These are phyloP conservation scores for Tragelaphus strepsiceros DNA, from an alignment of 2,113 vertebrate genomes.

Conservation along the genomic window DNA sequence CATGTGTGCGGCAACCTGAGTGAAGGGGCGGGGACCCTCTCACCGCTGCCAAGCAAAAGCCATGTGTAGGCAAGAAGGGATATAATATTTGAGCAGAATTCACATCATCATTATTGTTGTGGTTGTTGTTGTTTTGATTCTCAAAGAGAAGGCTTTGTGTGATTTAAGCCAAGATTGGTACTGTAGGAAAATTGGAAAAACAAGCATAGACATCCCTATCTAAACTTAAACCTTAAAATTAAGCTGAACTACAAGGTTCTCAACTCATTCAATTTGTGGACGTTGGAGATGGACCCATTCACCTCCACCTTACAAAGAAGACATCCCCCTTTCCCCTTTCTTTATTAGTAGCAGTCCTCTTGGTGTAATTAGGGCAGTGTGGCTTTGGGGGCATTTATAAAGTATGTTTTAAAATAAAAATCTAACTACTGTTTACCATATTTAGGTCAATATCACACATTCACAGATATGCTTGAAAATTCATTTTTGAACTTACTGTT, in stretches of 20 bases:
- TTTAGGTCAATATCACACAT: neutral
- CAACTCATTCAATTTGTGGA: neutral
- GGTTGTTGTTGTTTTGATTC: neutral
- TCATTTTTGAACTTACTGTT: constrained; percentile 1
- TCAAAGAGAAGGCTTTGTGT: neutral
- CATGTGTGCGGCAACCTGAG: neutral
- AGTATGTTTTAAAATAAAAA: neutral
- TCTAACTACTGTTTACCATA: neutral
- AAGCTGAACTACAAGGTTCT: neutral
- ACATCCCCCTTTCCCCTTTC: neutral
- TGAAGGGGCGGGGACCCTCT: neutral
- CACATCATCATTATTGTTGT: neutral
- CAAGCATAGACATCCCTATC: neutral
- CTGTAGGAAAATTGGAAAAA: neutral
- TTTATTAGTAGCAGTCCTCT: neutral
- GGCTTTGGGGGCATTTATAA: neutral
- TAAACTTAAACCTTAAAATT: constrained; percentile 1
- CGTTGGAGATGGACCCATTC: neutral
- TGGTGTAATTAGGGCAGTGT: neutral
- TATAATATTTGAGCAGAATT: neutral
- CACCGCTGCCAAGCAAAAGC: neutral
- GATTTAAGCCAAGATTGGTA: neutral
- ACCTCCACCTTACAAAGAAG: neutral
- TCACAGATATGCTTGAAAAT: constrained; percentile 10
- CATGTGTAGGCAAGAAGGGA: neutral